These are phyloP conservation scores for Strigops habroptila DNA, from an alignment of 2,113 vertebrate genomes.

Conservation along the genomic window DNA sequence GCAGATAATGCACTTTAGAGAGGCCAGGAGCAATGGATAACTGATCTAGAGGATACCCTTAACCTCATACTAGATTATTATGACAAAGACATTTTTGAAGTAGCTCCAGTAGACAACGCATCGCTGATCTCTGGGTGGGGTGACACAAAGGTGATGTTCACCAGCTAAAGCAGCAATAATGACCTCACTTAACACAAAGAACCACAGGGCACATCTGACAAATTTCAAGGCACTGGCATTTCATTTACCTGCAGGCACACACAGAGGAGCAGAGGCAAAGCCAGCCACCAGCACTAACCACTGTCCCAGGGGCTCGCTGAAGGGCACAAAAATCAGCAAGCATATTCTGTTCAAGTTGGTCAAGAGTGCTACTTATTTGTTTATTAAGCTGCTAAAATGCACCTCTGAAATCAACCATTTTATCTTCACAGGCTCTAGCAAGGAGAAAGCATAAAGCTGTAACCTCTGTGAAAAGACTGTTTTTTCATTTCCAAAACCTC, in stretches of 20 bases:
- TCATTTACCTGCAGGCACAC: rapidly evolving
- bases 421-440: neutral
- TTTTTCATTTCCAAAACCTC: neutral
- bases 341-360: neutral
- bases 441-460: neutral
- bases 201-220: neutral
- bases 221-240: neutral
- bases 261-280: neutral
- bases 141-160: neutral
- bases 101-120: neutral
- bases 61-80: neutral
- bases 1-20: neutral
- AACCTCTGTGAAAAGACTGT: neutral
- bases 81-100: neutral
- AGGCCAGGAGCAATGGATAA: neutral
- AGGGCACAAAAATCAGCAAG: neutral
- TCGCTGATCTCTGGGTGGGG: neutral
- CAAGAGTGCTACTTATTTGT: neutral
- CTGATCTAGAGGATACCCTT: neutral
- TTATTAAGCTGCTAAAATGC: neutral
- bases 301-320: neutral
- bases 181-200: neutral
- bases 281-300: neutral
- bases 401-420: neutral
- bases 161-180: neutral